Conservation (phyloP, 2,888 invertebrate genomes). For the Drosophila paranaensis region DNA sequence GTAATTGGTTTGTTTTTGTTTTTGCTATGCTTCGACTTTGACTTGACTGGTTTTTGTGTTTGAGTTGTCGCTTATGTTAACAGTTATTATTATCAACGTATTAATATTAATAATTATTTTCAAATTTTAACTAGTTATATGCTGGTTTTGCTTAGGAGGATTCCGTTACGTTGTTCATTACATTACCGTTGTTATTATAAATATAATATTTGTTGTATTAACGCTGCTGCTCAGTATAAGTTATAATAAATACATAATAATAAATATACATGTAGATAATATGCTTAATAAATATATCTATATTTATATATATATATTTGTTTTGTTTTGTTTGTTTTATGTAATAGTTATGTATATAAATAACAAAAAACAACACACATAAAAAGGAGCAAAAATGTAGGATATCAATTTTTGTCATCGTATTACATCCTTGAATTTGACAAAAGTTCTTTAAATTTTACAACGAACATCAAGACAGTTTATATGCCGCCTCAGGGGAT, state of each 20-base stretch:
- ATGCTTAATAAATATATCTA: conserved; percentile 80
- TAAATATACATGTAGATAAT: conserved; percentile 82
- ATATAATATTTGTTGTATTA: conserved; percentile 44
- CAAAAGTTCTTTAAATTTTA: conserved; percentile 56
- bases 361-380: conserved; percentile 84
- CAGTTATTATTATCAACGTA: conserved; percentile 74
- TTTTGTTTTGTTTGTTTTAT: conserved; percentile 65
- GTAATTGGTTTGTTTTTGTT: conserved; percentile 38
- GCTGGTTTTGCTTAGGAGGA: conserved; percentile 74
- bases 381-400: conserved; percentile 76
- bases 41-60: conserved; percentile 67
- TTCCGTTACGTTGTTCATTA: conserved; percentile 69
- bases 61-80: conserved; percentile 47
- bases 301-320: conserved; percentile 54
- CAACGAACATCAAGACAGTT: conserved; percentile 66
- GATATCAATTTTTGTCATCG: conserved; percentile 53
- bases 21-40: conserved; percentile 72
- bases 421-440: conserved; percentile 52
- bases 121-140: conserved; percentile 66
- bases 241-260: conserved; percentile 81
- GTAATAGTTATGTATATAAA: conserved; percentile 81
- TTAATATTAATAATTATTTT: conserved; percentile 57
- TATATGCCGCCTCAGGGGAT: conserved; percentile 29
- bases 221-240: conserved; percentile 70
- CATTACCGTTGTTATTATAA: conserved; percentile 42